Conservation (phyloP, 2,888 invertebrate genomes). For the Aporophyla nigra region DNA sequence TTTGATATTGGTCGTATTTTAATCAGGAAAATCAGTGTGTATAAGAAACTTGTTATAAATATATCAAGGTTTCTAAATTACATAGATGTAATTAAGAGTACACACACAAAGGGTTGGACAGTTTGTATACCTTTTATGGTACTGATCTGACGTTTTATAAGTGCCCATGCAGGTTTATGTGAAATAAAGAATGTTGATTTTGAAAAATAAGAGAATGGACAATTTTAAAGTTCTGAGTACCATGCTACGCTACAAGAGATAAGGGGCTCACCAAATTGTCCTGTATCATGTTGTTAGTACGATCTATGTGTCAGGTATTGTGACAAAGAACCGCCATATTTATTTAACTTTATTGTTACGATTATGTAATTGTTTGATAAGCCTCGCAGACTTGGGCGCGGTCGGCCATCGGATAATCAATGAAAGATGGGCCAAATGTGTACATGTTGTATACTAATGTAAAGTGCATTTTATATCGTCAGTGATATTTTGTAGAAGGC, state of each 20-base stretch:
- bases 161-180: neutral
- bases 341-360: slow-evolving; percentile 79
- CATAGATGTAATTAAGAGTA: neutral
- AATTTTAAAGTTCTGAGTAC: neutral
- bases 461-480: slow-evolving; percentile 7
- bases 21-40: neutral
- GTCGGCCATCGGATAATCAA: slow-evolving; percentile 49
- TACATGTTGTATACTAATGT: slow-evolving; percentile 1
- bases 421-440: slow-evolving; percentile 24
- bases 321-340: slow-evolving; percentile 80
- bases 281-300: slow-evolving; percentile 36
- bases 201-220: neutral
- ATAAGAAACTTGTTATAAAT: slow-evolving; percentile 6
- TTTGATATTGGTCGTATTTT: neutral
- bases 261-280: slow-evolving; percentile 36
- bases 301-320: slow-evolving; percentile 51
- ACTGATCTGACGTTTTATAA: neutral
- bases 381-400: slow-evolving; percentile 85
- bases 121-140: neutral
- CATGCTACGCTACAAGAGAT: slow-evolving; percentile 13
- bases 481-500: neutral
- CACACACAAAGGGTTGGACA: neutral
- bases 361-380: slow-evolving; percentile 73
- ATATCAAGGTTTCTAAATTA: neutral
- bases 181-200: neutral